phyloP scores from a whole-genome alignment of 2,797 vertebrate genomes.

The Tenualosa ilisha region DNA sequence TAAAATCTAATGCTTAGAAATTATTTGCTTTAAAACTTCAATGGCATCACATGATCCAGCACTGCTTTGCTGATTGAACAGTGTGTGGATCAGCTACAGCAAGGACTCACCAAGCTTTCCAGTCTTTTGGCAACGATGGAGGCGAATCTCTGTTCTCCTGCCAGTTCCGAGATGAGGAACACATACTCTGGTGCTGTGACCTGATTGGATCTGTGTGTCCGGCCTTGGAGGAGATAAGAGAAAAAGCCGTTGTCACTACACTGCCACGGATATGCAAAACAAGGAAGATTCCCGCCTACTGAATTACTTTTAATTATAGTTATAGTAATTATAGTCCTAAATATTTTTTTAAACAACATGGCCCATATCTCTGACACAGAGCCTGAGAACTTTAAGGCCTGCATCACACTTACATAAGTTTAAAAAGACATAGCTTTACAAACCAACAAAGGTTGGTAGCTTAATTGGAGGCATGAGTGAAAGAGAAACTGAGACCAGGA shows the following conservation, averaged over 20 bases:
- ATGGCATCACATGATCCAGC: neutral
- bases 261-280: no score
- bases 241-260: neutral
- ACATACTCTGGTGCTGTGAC: slow-evolving; percentile 98
- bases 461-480: no score
- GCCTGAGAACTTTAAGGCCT: no score
- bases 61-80: neutral
- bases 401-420: neutral
- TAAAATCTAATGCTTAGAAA: neutral
- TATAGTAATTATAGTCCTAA: no score
- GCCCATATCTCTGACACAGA: no score
- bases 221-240: slow-evolving; percentile 70
- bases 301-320: no score
- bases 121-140: slow-evolving; percentile 98
- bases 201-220: slow-evolving; percentile 97
- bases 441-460: no score
- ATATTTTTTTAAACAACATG: no score
- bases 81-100: neutral
- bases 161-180: slow-evolving; percentile 96
- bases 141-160: slow-evolving; percentile 97
- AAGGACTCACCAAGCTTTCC: slow-evolving; percentile 88
- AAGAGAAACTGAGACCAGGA: no score
- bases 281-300: no score
- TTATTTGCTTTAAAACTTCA: neutral
- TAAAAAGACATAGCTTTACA: neutral